phyloP scores from a whole-genome alignment of 2,113 vertebrate species.

The Paramormyrops kingsleyae region DNA sequence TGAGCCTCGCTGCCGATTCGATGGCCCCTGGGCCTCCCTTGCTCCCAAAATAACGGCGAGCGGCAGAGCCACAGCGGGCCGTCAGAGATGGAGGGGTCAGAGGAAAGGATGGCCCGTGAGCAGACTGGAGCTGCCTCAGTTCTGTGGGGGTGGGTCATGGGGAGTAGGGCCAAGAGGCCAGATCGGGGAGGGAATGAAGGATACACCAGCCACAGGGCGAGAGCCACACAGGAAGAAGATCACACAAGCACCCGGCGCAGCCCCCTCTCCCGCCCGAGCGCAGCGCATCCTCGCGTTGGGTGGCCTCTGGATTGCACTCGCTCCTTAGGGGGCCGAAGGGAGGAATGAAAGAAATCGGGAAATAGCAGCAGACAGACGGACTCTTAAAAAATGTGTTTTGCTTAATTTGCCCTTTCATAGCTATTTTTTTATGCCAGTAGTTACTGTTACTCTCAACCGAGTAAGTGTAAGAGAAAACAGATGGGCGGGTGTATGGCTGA shows the following conservation, averaged over 20 bases:
- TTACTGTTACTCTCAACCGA: slow-evolving; percentile 1
- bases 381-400: background rate
- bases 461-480: background rate
- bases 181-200: slow-evolving; percentile 54
- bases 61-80: slow-evolving; percentile 19
- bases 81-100: slow-evolving; percentile 33
- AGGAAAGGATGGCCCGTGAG: slow-evolving; percentile 34
- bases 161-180: slow-evolving; percentile 44
- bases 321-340: background rate
- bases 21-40: slow-evolving; percentile 19
- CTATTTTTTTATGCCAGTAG: background rate
- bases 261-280: slow-evolving; percentile 35
- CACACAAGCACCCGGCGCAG: slow-evolving; percentile 47
- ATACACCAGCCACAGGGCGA: slow-evolving; percentile 58
- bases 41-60: slow-evolving; percentile 32
- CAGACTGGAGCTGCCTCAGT: slow-evolving; percentile 38
- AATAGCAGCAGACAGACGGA: slow-evolving; percentile 2
- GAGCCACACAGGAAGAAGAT: slow-evolving; percentile 65
- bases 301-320: slow-evolving; percentile 24
- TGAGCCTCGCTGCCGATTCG: background rate
- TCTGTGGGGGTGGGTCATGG: slow-evolving; percentile 45
- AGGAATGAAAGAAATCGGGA: slow-evolving; percentile 14
- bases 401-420: background rate
- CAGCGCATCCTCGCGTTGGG: slow-evolving; percentile 15
- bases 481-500: background rate